Base-by-base conservation (phyloP, 2,888 invertebrate genomes). In the Theretra japonica region DNA sequence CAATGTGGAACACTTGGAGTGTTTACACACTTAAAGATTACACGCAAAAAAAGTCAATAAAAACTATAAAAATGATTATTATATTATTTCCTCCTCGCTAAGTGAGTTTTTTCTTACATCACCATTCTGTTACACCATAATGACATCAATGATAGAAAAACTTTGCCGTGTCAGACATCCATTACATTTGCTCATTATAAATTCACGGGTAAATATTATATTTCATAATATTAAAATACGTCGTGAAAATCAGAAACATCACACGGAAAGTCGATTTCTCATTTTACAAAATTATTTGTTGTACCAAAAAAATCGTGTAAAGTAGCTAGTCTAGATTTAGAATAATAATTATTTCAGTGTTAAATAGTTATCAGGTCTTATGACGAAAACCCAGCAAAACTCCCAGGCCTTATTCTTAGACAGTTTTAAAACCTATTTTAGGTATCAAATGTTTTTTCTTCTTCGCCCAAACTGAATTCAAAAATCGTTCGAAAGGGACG, bases 211-310 rank as follows among this genome's bases (percentile, higher is more conserved):
- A 53, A 53, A 53, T 53, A 53, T n/a, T 5, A 53, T 17, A n/a
- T n/a, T 53, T 53, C n/a, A n/a, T 53, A 53, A 53, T 53, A n/a
- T 53, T 53, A 53, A 53, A 53, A 53, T 53, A n/a, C n/a, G 53
- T n/a, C 53, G 7, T 53, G 5, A 53, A n/a, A 41, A 41, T 41
- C 1, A 11, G 11, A 11, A 11, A 41, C 41, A 41, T 41, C 11
- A 2, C 41, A 41, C 2, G 41, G 15, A 11, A 41, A 11, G 11
- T 41, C 15, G 2, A 33, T 28, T 4, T 28, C 28, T 28, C 5
- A 28, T 28, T 28, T 28, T 28, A 5, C 28, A 5, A 2, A 28
- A 28, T 5, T 28, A 28, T 5, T 28, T 28, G 5, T 28, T 2
- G 28, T 5, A 28, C 28, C 28, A 28, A 28, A 28, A 28, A 2